These are phyloP conservation scores for Scomber colias DNA, from an alignment of 2,113 vertebrate genomes.

Conservation along the genomic window DNA sequence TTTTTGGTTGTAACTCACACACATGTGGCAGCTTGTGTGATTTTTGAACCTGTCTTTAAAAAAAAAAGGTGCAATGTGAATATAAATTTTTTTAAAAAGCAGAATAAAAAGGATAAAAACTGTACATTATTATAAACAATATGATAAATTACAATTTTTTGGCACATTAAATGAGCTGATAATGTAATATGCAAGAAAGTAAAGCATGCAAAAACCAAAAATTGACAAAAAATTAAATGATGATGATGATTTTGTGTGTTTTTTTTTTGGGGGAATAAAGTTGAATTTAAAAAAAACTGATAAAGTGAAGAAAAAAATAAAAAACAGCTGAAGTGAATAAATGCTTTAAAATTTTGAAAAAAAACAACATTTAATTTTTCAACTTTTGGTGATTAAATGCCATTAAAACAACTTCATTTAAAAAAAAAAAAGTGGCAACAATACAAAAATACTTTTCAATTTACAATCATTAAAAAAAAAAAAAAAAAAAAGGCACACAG, in stretches of 20 bases:
- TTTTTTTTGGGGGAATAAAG: too few species aligned
- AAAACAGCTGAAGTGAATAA: not conserved
- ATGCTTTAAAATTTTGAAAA: not conserved
- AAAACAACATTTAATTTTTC: not conserved
- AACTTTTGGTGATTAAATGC: not conserved
- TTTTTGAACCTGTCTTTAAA: constrained; percentile 27
- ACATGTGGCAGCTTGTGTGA: constrained; percentile 24
- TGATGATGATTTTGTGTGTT: too few species aligned
- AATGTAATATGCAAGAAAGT: not conserved
- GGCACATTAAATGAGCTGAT: constrained; percentile 4
- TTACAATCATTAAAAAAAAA: not conserved
- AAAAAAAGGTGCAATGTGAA: constrained; percentile 16
- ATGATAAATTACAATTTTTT: constrained; percentile 35
- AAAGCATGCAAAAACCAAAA: constrained; percentile 31
- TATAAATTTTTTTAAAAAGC: not conserved
- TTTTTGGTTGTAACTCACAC: not conserved
- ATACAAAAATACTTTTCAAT: constrained; percentile 30
- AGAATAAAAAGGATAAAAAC: not conserved
- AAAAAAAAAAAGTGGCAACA: constrained; percentile 18
- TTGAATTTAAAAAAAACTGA: too few species aligned
- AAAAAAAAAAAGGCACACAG: not conserved
- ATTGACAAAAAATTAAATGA: constrained; percentile 18
- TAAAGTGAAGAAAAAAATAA: too few species aligned
- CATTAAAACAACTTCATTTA: constrained; percentile 4
- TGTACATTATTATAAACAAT: constrained; percentile 33